A percentile compares a stretch with the other conserved stretches of the same genome.
Evolutionary conservation across 2,797 vertebrate species (phyloP).

Genomic region (Hoplostethus atlanticus): DNA sequence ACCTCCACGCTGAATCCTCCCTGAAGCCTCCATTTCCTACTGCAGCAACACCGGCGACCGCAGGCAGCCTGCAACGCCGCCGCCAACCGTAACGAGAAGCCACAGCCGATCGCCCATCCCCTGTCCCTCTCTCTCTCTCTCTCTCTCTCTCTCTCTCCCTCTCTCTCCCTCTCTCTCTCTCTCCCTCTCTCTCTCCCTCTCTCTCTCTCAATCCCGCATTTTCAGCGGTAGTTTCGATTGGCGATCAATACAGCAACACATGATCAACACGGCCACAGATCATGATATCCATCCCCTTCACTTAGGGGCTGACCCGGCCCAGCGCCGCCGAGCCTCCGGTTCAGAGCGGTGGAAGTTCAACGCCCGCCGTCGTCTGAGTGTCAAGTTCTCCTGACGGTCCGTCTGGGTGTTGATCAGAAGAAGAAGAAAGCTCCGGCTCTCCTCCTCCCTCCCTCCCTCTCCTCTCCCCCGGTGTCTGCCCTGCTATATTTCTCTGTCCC

Average conservation of each 20-base stretch:
- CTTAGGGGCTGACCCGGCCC: constrained; percentile 52
- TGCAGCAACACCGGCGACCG: constrained; percentile 41
- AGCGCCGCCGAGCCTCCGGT: constrained; percentile 49
- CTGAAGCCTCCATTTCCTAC: constrained; percentile 51
- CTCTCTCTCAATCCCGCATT: constrained; percentile 57
- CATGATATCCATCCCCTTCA: constrained; percentile 74
- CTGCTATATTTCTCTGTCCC: constrained; percentile 45
- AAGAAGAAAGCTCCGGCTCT: constrained; percentile 9
- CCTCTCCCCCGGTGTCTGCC: constrained; percentile 26
- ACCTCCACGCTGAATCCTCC: constrained; percentile 31
- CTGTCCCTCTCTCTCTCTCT: neutral
- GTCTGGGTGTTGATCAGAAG: constrained; percentile 62
- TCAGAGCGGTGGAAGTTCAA: constrained; percentile 65
- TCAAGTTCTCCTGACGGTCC: constrained; percentile 74
- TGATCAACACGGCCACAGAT: constrained; percentile 71
- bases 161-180: constrained; percentile 29
- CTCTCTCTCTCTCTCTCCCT: constrained; percentile 44
- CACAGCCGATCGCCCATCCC: constrained; percentile 57
- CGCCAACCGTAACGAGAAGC: constrained; percentile 50
- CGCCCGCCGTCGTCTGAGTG: constrained; percentile 61
- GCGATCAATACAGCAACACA: constrained; percentile 72
- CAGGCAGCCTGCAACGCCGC: constrained; percentile 50
- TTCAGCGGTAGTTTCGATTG: constrained; percentile 75
- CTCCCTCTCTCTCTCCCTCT: constrained; percentile 10
- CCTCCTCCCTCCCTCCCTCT: constrained; percentile 30